Conservation (phyloP, 2,113 vertebrate genomes). For the Peromyscus leucopus region DNA sequence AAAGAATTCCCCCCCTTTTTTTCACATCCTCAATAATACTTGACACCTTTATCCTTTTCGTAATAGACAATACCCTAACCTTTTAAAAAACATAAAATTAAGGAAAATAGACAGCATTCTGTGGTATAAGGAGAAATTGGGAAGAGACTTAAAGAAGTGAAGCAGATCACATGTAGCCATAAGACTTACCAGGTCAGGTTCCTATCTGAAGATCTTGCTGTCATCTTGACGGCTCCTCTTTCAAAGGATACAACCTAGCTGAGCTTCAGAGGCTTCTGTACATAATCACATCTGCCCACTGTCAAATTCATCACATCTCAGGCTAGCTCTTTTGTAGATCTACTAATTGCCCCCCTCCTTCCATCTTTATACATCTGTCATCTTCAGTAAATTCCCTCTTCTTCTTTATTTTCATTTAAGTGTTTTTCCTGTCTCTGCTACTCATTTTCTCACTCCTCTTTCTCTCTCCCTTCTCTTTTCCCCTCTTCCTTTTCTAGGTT, state of each 20-base stretch:
- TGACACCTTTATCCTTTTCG: background rate
- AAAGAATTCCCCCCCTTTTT: background rate
- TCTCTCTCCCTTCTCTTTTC: too few relatives aligned
- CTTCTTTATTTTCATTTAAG: background rate
- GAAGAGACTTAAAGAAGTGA: background rate
- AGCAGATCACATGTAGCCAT: background rate
- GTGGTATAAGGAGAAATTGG: background rate
- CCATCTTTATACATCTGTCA: background rate
- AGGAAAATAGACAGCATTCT: background rate
- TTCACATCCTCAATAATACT: background rate
- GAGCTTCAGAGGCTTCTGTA: background rate
- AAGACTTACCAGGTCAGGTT: background rate
- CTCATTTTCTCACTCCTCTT: background rate
- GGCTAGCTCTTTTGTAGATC: background rate
- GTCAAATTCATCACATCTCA: background rate
- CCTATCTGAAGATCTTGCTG: background rate
- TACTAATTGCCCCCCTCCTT: background rate
- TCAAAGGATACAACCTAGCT: constrained; percentile 15
- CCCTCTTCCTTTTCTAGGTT: background rate
- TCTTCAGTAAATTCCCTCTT: background rate
- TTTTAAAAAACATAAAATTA: background rate
- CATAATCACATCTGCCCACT: background rate
- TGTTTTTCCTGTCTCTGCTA: background rate
- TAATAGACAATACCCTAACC: background rate
- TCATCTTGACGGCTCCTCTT: background rate